phyloP scores from a whole-genome alignment of 2,797 vertebrate genomes.

The Betta splendens region DNA sequence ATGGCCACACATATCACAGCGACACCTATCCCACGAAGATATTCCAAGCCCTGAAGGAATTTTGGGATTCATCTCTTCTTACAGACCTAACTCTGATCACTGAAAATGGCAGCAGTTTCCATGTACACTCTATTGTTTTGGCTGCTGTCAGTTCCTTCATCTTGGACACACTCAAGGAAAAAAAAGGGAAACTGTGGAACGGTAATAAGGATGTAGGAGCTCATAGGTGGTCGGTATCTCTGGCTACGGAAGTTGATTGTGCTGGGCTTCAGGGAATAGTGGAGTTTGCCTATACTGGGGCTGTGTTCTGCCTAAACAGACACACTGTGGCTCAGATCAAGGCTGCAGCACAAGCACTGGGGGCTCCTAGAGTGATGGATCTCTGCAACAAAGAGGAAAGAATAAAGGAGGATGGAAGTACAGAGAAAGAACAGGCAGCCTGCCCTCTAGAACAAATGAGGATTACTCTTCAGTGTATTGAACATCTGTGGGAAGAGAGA shows the following conservation, averaged over 20 bases:
- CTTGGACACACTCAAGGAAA: conserved; percentile 39
- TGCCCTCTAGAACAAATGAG: conserved; percentile 56
- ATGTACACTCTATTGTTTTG: conserved; percentile 71
- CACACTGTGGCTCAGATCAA: conserved; percentile 37
- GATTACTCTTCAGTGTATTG: conserved; percentile 58
- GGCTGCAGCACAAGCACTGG: conserved; percentile 65
- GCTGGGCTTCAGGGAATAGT: conserved; percentile 71
- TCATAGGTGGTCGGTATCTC: conserved; percentile 43
- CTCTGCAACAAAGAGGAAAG: conserved; percentile 47
- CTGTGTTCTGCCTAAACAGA: conserved; percentile 42
- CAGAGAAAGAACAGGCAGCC: conserved; percentile 10
- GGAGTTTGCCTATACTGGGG: conserved; percentile 81
- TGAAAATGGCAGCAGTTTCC: conserved; percentile 35
- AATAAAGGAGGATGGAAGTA: background rate
- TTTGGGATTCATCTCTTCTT: conserved; percentile 65
- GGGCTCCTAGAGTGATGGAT: conserved; percentile 62
- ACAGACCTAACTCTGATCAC: conserved; percentile 76
- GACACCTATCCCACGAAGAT: conserved; percentile 53
- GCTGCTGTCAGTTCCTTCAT: conserved; percentile 75
- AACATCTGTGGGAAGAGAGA: conserved; percentile 64
- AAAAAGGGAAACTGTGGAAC: background rate
- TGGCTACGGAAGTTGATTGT: conserved; percentile 62
- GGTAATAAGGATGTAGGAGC: background rate
- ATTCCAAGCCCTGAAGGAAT: conserved; percentile 61
- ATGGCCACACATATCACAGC: conserved; percentile 29